Base-by-base conservation (phyloP, 2,888 invertebrate species). In the Petrolisthes cinctipes region DNA sequence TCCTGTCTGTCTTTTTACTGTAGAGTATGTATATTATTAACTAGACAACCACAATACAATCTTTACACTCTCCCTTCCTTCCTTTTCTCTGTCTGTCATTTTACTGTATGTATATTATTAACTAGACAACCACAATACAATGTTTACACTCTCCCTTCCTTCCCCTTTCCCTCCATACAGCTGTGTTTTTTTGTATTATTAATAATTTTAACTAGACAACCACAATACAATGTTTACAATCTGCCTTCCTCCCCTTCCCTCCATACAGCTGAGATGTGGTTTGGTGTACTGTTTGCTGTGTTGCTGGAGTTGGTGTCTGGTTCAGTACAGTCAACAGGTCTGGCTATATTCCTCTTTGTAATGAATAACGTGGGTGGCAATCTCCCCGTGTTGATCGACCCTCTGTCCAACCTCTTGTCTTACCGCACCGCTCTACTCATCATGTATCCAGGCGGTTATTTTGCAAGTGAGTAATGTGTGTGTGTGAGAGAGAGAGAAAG, bases 301-400 rank as follows among this genome's bases (percentile, higher is more conserved):
- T 94, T 97, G 4, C 97, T 97, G 1, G 97, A 97, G 93, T 96
- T 97, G 90, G 97, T 97, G 1, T 97, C 97, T 0, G 92, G 96
- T 80, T 95, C 95, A 6, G 95, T 97, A 17, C 94, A 97, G 80
- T 97, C 97, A 5, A 97, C 97, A 71, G 96, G 97, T 0, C 95
- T 97, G 17, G 97, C 97, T 0, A 95, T 97, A 61, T 97, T 97
- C 92, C 94, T 97, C 71, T 97, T 97, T 93, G 96, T 97, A 3
- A 97, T 97, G 96, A 97, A 97, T 94, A 97, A 97, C 93, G 95
- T 97, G 89, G 97, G 97, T 6, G 97, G 97, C 66, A 97, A 97
- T 93, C 93, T 97, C 91, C 97, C 97, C 56, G 97, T 97, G 92
- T 94, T 97, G 7, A 96, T 97, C 3, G 97, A 97, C 92, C 97